Evolutionary conservation across 2,113 vertebrate genomes (phyloP).

Genomic region (Tetraodon nigroviridis): DNA sequence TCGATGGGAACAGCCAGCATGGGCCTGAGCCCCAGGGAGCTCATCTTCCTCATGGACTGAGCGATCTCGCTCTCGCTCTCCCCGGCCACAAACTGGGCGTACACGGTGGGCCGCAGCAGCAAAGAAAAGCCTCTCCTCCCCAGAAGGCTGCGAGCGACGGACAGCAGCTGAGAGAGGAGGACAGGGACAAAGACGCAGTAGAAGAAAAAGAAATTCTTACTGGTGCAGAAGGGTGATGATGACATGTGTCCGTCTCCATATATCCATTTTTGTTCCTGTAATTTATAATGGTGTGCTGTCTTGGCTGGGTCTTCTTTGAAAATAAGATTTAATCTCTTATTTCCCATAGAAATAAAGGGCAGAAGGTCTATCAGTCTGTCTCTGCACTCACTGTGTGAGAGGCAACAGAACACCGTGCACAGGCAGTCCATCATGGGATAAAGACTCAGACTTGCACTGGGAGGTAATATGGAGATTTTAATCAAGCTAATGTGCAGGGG

Average conservation of each 20-base stretch:
- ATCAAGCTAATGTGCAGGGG: no score
- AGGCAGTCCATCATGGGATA: no score
- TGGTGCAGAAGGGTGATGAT: neutral
- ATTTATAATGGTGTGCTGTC: no score
- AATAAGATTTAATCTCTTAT: no score
- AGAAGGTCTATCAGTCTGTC: no score
- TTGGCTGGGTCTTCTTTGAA: no score
- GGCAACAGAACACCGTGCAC: no score
- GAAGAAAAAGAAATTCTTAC: neutral
- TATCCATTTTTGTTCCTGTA: no score
- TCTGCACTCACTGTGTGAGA: no score
- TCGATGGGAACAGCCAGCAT: slow-evolving; percentile 87
- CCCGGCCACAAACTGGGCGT: slow-evolving; percentile 89
- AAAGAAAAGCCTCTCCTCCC: slow-evolving; percentile 69
- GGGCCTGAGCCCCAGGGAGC: slow-evolving; percentile 75
- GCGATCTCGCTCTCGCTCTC: slow-evolving; percentile 77
- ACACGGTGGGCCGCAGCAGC: slow-evolving; percentile 76
- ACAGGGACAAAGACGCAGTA: neutral
- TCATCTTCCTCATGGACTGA: slow-evolving; percentile 75
- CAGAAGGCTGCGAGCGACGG: slow-evolving; percentile 66
- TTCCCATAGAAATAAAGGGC: no score
- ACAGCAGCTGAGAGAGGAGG: slow-evolving; percentile 71
- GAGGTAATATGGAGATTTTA: no score
- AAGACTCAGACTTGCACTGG: no score
- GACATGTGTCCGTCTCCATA: neutral